Base-by-base conservation (phyloP, 2,888 invertebrate species). In the Calameuta idolon region DNA sequence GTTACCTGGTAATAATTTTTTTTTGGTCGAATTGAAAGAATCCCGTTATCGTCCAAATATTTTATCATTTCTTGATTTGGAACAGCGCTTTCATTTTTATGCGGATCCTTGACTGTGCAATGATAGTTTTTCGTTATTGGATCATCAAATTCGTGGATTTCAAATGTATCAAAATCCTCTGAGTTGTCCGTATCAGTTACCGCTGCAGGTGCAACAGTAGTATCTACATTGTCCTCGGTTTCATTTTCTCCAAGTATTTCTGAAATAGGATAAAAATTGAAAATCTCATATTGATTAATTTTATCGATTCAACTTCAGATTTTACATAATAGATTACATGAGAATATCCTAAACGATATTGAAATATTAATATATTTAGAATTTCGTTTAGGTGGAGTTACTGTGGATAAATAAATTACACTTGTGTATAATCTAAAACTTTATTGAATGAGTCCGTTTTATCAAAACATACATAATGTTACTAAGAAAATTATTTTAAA, bases 101-200 rank as follows among this genome's bases (percentile, higher is more conserved):
- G 74, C 68, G 74, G 78, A 71, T 77, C 71, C 76, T 79, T 82
- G 69, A 79, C 85, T 34, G 83, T 76, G 77, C 85, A 85, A 74
- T 84, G 84, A 81, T 85, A 85, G 80, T 78, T 83, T 80, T 83
- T 83, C 34, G 79, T 79, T 76, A 80, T 77, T 55, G 83, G 81
- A 81, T 83, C 83, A 74, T 81, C 84, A 80, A 81, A 82, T 81
- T 83, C 84, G 77, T 79, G 85, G 80, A 86, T 84, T 75, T 82
- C 83, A 77, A 79, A 83, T 69, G 80, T 82, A 80, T 85, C 85
- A 75, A 85, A 85, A 79, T 86, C 85, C 69, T 84, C 86, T 69
- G 84, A 78, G 77, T 82, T 80, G 76, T 85, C 84, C 74, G 81
- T 80, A 23, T 55, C 55, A 9, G 55, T 55, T 77, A 79, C 81